Evolutionary conservation across 2,113 vertebrate genomes (phyloP).

Genomic region (Ailurus styani): DNA sequence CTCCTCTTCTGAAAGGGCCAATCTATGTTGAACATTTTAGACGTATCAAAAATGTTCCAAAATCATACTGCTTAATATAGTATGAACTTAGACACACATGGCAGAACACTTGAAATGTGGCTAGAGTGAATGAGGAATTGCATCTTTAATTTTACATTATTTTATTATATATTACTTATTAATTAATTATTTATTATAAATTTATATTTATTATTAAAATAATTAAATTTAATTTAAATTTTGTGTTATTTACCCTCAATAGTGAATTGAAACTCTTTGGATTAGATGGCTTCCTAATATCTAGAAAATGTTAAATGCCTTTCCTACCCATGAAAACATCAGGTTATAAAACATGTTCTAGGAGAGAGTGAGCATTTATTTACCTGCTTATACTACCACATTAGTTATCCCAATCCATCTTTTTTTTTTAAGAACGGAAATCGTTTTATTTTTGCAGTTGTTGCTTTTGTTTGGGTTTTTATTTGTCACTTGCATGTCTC

Average conservation of each 20-base stretch:
- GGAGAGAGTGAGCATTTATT: neutral
- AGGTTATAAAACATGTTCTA: neutral
- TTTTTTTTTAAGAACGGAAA: neutral
- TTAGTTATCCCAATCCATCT: neutral
- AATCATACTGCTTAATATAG: neutral
- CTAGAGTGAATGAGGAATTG: neutral
- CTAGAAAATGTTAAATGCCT: slow-evolving; percentile 25
- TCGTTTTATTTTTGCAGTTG: neutral
- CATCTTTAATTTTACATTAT: neutral
- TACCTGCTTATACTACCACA: neutral
- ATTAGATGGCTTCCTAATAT: neutral
- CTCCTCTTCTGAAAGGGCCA: neutral
- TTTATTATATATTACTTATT: too few species aligned
- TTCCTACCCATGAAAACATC: neutral
- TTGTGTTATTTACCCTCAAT: neutral
- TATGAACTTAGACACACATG: neutral
- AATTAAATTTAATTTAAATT: too few species aligned
- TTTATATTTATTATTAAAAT: too few species aligned
- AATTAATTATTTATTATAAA: too few species aligned
- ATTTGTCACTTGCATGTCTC: neutral
- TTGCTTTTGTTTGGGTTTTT: neutral
- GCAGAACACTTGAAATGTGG: neutral
- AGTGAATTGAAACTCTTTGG: neutral
- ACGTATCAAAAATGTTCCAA: slow-evolving; percentile 10
- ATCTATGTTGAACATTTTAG: slow-evolving; percentile 15